phyloP scores from a whole-genome alignment of 2,113 vertebrate species.

The Crotophaga sulcirostris region DNA sequence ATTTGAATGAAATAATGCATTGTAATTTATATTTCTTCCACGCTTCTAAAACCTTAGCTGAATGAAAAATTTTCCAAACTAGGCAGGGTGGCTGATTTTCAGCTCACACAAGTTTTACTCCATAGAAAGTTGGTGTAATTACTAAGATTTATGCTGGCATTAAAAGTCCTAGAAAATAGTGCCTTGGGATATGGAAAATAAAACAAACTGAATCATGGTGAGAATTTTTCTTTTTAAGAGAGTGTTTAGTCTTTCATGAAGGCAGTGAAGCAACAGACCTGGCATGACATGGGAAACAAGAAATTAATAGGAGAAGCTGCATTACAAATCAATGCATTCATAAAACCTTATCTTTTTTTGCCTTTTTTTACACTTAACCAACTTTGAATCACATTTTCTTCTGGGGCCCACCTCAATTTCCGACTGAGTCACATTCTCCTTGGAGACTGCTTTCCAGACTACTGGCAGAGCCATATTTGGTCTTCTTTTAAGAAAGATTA shows the following conservation, averaged over 20 bases:
- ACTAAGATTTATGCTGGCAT: constrained; percentile 42
- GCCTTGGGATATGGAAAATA: constrained; percentile 43
- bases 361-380: neutral
- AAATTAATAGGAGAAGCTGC: neutral
- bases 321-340: neutral
- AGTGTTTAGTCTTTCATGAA: constrained; percentile 18
- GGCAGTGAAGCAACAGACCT: neutral
- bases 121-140: constrained; percentile 40
- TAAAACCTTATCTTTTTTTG: constrained; percentile 38
- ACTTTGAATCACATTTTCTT: constrained; percentile 24
- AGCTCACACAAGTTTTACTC: constrained; percentile 41
- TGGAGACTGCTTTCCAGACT: constrained; percentile 34
- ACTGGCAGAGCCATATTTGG: constrained; percentile 30
- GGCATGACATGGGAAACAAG: neutral
- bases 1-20: neutral
- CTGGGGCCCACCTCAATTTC: constrained; percentile 18
- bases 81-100: constrained; percentile 6
- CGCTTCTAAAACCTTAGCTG: neutral
- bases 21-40: constrained; percentile 6
- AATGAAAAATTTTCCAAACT: constrained; percentile 8
- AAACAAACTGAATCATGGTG: constrained; percentile 17
- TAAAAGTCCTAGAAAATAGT: constrained; percentile 29
- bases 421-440: constrained; percentile 39
- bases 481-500: constrained; percentile 50
- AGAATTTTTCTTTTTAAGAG: constrained; percentile 36